These are phyloP conservation scores for Drosophila mercatorum DNA, from an alignment of 2,888 invertebrate genomes.

Conservation along the genomic window DNA sequence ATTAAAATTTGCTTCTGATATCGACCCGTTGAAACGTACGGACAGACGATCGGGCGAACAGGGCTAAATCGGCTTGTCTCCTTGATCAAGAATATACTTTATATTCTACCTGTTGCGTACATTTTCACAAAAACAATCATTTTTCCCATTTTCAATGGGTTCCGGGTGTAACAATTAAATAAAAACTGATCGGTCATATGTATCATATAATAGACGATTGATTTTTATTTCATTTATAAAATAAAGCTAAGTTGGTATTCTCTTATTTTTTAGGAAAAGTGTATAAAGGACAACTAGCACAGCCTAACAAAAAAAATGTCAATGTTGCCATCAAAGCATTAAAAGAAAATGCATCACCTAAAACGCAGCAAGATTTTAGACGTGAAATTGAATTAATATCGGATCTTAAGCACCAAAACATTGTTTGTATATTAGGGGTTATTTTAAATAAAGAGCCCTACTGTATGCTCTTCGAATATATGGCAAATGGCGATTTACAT, in stretches of 20 bases:
- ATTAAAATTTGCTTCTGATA: no score
- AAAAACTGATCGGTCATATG: no score
- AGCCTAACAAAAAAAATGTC: conserved; percentile 88
- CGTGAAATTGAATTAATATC: conserved; percentile 97
- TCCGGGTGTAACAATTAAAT: no score
- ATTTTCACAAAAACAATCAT: no score
- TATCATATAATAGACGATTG: no score
- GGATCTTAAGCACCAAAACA: conserved; percentile 97
- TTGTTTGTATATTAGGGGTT: conserved; percentile 97
- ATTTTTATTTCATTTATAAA: background rate
- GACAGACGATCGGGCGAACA: no score
- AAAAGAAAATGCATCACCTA: conserved; percentile 95
- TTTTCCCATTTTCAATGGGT: no score
- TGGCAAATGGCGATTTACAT: conserved; percentile 98
- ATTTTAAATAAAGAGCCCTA: conserved; percentile 94
- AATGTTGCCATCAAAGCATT: conserved; percentile 97
- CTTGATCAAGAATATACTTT: no score
- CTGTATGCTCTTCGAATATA: conserved; percentile 99
- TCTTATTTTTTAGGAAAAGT: conserved; percentile 87
- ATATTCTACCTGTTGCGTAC: no score
- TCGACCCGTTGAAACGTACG: no score
- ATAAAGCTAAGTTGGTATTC: background rate
- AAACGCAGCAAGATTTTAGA: conserved; percentile 96
- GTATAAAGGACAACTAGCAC: conserved; percentile 95
- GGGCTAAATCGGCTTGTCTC: no score